Base-by-base conservation (phyloP, 37 sponge, comb jelly and placozoan genomes). In the Cladorhizidae sp. region DNA sequence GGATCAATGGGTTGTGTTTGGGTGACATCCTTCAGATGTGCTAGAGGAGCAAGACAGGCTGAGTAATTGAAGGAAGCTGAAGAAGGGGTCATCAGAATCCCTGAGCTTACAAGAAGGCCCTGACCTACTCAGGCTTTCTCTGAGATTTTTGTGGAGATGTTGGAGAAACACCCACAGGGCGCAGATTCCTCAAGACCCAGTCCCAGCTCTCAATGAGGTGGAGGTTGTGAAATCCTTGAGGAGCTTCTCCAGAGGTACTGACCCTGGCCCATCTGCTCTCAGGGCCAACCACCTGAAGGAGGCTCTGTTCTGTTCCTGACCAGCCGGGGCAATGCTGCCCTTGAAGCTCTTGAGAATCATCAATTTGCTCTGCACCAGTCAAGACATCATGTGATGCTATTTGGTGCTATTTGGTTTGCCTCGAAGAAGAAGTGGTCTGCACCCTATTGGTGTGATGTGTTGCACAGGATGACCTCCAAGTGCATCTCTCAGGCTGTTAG, bases 321-420 rank as follows among this genome's bases (percentile, higher is more conserved):
- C 80, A n/a, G 40, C 35, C 6, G 55, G 2, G 80, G 64, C 21
- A 32, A 37, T 17, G 6, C 12, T 5, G 8, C 22, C 31, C 54
- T 67, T 22, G 6, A 7, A 35, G 68, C 67, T 40, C 70, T 64
- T 22, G 35, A 37, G 22, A 70, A 12, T 14, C 11, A 11, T 11
- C n/a, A 54, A 59, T n/a, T 40, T 37, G 9, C 77, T 59, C 2
- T 6, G 6, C 40, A 5, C 62, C 11, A 38, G 42, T 28, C 40
- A 6, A 12, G 61, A 35, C 33, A 62, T 64, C 15, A 8, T 38
- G 63, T 64, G 17, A 36, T 58, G 9, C 77, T 76, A 40, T 76
- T 62, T 76, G 77, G 77, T 57, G 77, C 77, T 21, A 38, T 38
- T 39, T 56, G 57, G 14, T 11, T 76, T 22, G 77, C 62, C 26